Base-by-base conservation (phyloP, 2,888 invertebrate species). In the Limulus polyphemus region DNA sequence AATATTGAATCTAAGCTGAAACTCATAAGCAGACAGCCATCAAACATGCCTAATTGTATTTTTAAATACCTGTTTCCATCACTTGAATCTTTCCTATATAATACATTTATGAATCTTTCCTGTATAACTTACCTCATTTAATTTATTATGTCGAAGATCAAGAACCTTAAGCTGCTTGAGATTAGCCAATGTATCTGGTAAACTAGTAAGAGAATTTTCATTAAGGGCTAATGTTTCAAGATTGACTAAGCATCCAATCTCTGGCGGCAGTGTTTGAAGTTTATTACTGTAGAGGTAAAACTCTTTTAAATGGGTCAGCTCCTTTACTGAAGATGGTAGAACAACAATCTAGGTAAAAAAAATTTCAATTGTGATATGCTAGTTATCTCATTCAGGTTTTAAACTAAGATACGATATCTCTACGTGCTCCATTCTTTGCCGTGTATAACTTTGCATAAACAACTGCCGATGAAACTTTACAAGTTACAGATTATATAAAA, bases 261-360 rank as follows among this genome's bases (percentile, higher is more conserved):
- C 95, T 49, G 84, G 77, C 49, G 97, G 97, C 68, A 99, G 81
- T 59, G 89, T 86, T 17, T 84, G 87, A 70, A 99, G 81, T 78
- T 98, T 97, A 79, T 99, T 99, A 70, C 98, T 94, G 79, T 99
- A 99, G 70, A 99, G 82, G 80, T 99, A 99, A 72, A 99, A 84
- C 77, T 99, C 99, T 55, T 85, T 84, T 66, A 92, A 78, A 76
- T 95, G 93, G 55, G 87, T 89, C 73, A 98, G 81, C 76, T 98
- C 91, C 71, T 87, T 82, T 14, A 99, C 88, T 63, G 90, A 86
- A 60, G 87, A 83, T 55, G 98, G 98, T 69, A 99, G 83, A 70
- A 87, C 83, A 7, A 93, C 91, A 69, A 98, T 95, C 79, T 81
- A 72, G 13, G 62, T 68, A 55, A 56, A 68, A 62, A 60, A 57